These are phyloP conservation scores for Drosophila sturtevanti DNA, from an alignment of 1,140 invertebrate species.

Conservation along the genomic window DNA sequence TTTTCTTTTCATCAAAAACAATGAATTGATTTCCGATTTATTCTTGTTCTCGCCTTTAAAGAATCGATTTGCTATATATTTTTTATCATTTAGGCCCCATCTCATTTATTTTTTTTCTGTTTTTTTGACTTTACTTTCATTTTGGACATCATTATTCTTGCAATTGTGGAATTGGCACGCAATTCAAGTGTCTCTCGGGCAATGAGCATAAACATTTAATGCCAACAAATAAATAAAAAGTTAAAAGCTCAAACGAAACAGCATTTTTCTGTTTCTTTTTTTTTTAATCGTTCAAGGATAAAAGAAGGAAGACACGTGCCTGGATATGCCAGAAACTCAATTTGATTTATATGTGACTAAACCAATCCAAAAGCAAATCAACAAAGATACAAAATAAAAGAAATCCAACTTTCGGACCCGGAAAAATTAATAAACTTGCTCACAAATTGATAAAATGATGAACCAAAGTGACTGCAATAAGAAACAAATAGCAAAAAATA, in stretches of 20 bases:
- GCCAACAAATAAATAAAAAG: slow-evolving; percentile 38
- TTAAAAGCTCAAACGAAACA: slow-evolving; percentile 2
- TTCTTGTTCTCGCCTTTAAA: slow-evolving; percentile 1
- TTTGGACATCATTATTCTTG: background rate
- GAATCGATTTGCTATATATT: background rate
- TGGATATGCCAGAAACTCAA: slow-evolving; percentile 1
- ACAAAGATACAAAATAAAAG: slow-evolving; percentile 10
- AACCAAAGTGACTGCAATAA: slow-evolving; percentile 35
- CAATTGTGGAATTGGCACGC: slow-evolving; percentile 43
- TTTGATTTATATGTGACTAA: slow-evolving; percentile 65
- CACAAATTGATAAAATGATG: slow-evolving; percentile 64
- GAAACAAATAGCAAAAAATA: too few relatives aligned
- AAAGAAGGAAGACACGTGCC: slow-evolving; percentile 15
- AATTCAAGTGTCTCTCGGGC: slow-evolving; percentile 35
- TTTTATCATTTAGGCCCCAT: background rate
- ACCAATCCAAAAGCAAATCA: background rate
- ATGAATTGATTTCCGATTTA: too few relatives aligned
- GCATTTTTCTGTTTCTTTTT: background rate
- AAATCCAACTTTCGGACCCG: slow-evolving; percentile 33
- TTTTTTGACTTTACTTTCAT: background rate
- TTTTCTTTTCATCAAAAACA: too few relatives aligned
- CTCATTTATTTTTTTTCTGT: too few relatives aligned
- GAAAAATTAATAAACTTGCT: slow-evolving; percentile 70
- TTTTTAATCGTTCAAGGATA: slow-evolving; percentile 26
- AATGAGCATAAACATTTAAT: slow-evolving; percentile 51